phyloP scores from a whole-genome alignment of 2,888 invertebrate genomes.

The Scaptodrosophila latifasciaeformis region DNA sequence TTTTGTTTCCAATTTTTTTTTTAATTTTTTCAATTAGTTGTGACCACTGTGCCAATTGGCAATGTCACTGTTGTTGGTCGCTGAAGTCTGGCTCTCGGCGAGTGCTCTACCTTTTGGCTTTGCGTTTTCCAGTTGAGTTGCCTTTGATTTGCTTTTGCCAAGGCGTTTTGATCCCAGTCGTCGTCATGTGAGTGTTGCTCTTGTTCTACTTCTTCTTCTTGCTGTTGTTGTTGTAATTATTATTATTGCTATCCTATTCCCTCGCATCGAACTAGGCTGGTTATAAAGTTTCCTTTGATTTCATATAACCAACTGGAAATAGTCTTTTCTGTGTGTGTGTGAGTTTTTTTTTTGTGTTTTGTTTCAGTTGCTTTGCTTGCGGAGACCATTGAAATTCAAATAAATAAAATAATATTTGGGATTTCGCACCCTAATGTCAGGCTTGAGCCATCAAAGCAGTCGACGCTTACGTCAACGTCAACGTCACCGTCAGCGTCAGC shows the following conservation, averaged over 20 bases:
- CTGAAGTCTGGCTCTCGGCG: too few species aligned
- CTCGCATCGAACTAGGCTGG: slow-evolving; percentile 24
- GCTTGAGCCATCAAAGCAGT: slow-evolving; percentile 11
- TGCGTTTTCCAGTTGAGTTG: slow-evolving; percentile 55
- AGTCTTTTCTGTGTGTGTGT: slow-evolving; percentile 1
- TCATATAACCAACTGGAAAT: slow-evolving; percentile 15
- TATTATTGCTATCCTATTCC: slow-evolving; percentile 2
- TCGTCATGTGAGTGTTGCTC: too few species aligned
- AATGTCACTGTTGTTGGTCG: slow-evolving; percentile 3
- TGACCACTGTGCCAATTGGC: slow-evolving; percentile 40
- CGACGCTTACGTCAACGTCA: slow-evolving; percentile 3
- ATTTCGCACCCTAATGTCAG: slow-evolving; percentile 69
- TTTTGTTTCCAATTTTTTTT: too few species aligned
- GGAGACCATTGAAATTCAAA: slow-evolving; percentile 57
- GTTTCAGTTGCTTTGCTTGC: slow-evolving; percentile 32
- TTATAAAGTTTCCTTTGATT: slow-evolving; percentile 32
- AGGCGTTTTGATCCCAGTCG: neutral
- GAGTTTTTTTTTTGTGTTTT: slow-evolving; percentile 19
- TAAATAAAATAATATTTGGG: slow-evolving; percentile 72
- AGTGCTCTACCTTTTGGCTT: slow-evolving; percentile 45
- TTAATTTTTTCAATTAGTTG: too few species aligned
- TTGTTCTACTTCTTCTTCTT: neutral
- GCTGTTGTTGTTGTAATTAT: too few species aligned
- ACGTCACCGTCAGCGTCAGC: neutral
- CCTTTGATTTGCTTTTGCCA: slow-evolving; percentile 42